A percentile compares a stretch with the other conserved stretches of the same genome.
Evolutionary conservation across 1,140 invertebrate species (phyloP).

Genomic region (Drosophila repletoides): DNA sequence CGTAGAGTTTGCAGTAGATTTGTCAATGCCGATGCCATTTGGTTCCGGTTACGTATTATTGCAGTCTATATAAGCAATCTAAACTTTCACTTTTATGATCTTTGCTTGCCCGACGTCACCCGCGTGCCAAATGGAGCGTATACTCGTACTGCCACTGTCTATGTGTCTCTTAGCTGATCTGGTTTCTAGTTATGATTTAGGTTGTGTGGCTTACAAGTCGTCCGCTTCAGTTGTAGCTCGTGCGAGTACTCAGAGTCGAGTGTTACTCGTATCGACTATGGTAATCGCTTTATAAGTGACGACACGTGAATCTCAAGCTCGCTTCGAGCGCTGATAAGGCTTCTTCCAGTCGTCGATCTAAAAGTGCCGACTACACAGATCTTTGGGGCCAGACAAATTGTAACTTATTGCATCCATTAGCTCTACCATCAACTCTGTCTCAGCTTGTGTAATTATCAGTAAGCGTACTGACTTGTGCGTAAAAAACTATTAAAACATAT

Average conservation of each 20-base stretch:
- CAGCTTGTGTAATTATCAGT: constrained; percentile 18
- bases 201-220: constrained; percentile 9
- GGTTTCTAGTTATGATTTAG: constrained; percentile 29
- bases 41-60: constrained; percentile 19
- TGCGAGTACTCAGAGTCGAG: constrained; percentile 46
- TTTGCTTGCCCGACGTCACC: constrained; percentile 30
- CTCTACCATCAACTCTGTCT: neutral
- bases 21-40: constrained; percentile 65
- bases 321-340: constrained; percentile 36
- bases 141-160: constrained; percentile 8
- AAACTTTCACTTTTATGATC: constrained; percentile 62
- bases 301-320: constrained; percentile 55
- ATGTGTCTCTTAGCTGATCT: neutral
- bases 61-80: constrained; percentile 14
- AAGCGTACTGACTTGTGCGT: neutral
- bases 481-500: constrained; percentile 4
- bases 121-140: constrained; percentile 28
- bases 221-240: constrained; percentile 49
- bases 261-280: constrained; percentile 44
- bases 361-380: neutral
- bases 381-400: constrained; percentile 5
- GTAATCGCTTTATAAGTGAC: constrained; percentile 74
- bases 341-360: constrained; percentile 20
- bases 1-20: constrained; percentile 67
- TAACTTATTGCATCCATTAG: neutral